Evolutionary conservation across 2,888 invertebrate species (phyloP).

Genomic region (Colostygia pectinataria): DNA sequence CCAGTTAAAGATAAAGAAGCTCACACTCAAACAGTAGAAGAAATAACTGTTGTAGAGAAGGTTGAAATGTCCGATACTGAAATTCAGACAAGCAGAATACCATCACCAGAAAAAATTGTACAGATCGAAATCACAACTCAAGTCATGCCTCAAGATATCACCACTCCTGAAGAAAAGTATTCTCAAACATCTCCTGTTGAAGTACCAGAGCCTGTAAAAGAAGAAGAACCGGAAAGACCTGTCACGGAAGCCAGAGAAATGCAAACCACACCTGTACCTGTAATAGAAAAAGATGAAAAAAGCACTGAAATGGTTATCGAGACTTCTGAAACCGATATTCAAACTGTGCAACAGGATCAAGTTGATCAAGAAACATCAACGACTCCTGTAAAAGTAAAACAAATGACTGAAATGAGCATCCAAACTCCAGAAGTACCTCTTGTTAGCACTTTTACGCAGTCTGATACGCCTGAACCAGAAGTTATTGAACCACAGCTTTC

Average conservation of each 20-base stretch:
- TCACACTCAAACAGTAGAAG: constrained; percentile 68
- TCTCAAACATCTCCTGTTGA: constrained; percentile 73
- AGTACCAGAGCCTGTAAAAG: constrained; percentile 42
- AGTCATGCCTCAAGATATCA: constrained; percentile 71
- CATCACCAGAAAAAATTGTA: constrained; percentile 59
- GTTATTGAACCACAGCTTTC: constrained; percentile 28
- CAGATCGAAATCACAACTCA: constrained; percentile 81
- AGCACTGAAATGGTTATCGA: constrained; percentile 64
- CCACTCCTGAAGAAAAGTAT: constrained; percentile 68
- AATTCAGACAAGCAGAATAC: constrained; percentile 69
- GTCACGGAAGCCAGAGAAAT: constrained; percentile 76
- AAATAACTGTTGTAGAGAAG: constrained; percentile 62
- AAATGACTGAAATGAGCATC: constrained; percentile 59
- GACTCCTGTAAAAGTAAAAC: constrained; percentile 58
- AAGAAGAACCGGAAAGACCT: constrained; percentile 49
- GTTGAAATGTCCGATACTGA: constrained; percentile 65
- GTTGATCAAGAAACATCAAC: constrained; percentile 68
- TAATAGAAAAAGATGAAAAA: constrained; percentile 61
- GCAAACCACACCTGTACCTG: constrained; percentile 80
- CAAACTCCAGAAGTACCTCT: constrained; percentile 67
- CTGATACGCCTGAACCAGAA: constrained; percentile 57
- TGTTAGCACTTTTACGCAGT: constrained; percentile 70
- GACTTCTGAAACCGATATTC: constrained; percentile 68
- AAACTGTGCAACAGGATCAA: constrained; percentile 59
- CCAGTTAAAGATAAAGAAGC: constrained; percentile 71